These are phyloP conservation scores for Drosophila saltans DNA, from an alignment of 1,140 invertebrate genomes.

Conservation along the genomic window DNA sequence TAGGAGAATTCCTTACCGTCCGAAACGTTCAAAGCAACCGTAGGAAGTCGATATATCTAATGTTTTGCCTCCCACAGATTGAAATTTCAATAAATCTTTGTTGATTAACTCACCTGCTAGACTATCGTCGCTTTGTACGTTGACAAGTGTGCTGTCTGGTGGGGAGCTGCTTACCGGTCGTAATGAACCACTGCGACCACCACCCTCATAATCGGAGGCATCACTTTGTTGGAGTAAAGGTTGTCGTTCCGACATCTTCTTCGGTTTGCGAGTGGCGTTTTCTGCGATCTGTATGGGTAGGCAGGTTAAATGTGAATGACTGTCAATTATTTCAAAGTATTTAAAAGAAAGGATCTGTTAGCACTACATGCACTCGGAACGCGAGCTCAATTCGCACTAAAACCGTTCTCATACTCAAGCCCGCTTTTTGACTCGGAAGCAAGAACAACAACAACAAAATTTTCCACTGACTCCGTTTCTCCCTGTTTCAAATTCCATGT, in stretches of 20 bases:
- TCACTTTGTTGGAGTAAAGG: slow-evolving; percentile 79
- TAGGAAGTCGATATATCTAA: too few relatives aligned
- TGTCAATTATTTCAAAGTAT: slow-evolving; percentile 3
- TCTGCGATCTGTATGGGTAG: slow-evolving; percentile 44
- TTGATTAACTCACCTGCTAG: slow-evolving; percentile 64
- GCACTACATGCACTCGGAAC: slow-evolving; percentile 21
- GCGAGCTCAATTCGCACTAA: slow-evolving; percentile 53
- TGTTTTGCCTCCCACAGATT: too few relatives aligned
- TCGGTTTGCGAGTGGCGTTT: slow-evolving; percentile 59
- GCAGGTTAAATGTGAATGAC: slow-evolving; percentile 3
- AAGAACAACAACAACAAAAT: slow-evolving; percentile 29
- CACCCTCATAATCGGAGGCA: slow-evolving; percentile 60
- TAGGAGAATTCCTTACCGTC: too few relatives aligned
- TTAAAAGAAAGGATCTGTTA: neutral
- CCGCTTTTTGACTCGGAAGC: slow-evolving; percentile 48
- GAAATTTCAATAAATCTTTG: too few relatives aligned
- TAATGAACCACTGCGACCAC: slow-evolving; percentile 43
- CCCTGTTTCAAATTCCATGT: slow-evolving; percentile 19
- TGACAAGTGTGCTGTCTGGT: slow-evolving; percentile 82
- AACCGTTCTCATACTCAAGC: slow-evolving; percentile 28
- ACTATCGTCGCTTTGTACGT: slow-evolving; percentile 80
- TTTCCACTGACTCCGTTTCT: slow-evolving; percentile 69
- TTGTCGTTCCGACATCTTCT: slow-evolving; percentile 84
- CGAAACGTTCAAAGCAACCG: too few relatives aligned
- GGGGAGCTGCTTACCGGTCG: slow-evolving; percentile 78